A percentile compares a stretch with the other conserved stretches of the same genome.
Evolutionary conservation across 2,888 invertebrate genomes (phyloP).

Genomic region (Eumerus sabulonum): DNA sequence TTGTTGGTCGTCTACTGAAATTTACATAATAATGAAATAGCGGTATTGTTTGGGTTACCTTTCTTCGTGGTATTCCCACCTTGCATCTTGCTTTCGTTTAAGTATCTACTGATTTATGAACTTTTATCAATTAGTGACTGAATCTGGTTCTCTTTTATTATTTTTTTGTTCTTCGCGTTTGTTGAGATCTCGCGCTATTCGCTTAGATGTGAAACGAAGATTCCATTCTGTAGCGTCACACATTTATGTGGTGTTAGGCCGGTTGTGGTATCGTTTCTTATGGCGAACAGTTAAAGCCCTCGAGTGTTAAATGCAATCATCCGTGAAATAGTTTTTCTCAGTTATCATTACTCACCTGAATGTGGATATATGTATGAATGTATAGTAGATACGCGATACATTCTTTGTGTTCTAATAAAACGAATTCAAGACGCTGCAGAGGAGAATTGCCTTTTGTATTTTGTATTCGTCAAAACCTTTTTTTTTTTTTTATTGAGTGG

Average conservation of each 20-base stretch:
- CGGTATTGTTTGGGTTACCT: conserved; percentile 37
- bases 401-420: neutral
- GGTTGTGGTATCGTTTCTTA: conserved; percentile 8
- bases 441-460: too few relatives aligned
- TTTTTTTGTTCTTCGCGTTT: neutral
- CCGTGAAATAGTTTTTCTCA: conserved; percentile 47
- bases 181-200: neutral
- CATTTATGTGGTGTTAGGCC: conserved; percentile 7
- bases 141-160: conserved; percentile 9
- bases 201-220: neutral
- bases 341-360: too few relatives aligned
- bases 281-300: conserved; percentile 45
- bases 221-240: conserved; percentile 2
- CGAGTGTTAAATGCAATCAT: conserved; percentile 47
- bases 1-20: neutral
- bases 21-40: conserved; percentile 58
- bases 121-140: conserved; percentile 46
- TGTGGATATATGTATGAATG: too few relatives aligned
- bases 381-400: neutral
- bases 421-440: neutral
- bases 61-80: neutral
- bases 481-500: conserved; percentile 4
- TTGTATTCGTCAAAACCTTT: too few relatives aligned
- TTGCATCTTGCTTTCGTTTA: conserved; percentile 1
- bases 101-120: conserved; percentile 41